phyloP scores from a whole-genome alignment of 2,797 vertebrate genomes.

The Argyrosomus regius region DNA sequence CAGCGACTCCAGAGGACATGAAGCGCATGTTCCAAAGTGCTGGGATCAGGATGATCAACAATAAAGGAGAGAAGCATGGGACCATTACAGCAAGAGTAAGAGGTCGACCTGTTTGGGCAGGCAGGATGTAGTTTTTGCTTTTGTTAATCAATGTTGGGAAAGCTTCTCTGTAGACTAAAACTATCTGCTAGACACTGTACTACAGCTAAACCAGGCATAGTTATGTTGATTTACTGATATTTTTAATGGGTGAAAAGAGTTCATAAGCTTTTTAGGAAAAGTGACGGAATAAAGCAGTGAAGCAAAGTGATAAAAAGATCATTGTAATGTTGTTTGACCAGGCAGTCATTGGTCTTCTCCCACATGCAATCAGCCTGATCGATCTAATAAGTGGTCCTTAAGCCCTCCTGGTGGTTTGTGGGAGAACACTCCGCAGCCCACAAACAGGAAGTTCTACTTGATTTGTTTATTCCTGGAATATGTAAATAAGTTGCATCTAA shows the following conservation, averaged over 20 bases:
- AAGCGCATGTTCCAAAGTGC: slow-evolving; percentile 91
- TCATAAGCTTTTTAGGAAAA: not conserved
- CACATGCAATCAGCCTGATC: not conserved
- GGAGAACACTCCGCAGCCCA: not conserved
- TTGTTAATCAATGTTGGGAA: not conserved
- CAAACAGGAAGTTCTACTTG: not conserved
- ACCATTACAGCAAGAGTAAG: slow-evolving; percentile 96
- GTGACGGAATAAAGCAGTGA: too few species aligned
- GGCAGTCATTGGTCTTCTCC: not conserved
- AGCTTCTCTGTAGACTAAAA: not conserved
- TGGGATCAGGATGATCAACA: slow-evolving; percentile 96
- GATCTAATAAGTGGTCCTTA: not conserved
- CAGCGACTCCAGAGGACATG: slow-evolving; percentile 95
- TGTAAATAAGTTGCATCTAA: not conserved
- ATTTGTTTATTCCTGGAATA: slow-evolving; percentile 4
- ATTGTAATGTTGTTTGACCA: not conserved
- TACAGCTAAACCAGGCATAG: not conserved
- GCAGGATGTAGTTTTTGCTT: not conserved
- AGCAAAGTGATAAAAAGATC: not conserved
- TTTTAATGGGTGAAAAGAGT: too few species aligned
- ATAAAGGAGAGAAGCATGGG: slow-evolving; percentile 96
- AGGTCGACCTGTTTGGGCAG: not conserved
- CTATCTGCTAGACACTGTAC: not conserved
- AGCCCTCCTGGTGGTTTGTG: not conserved
- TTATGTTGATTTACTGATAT: too few species aligned